A percentile compares a stretch with the other conserved stretches of the same genome.
phyloP scores from a whole-genome alignment of 1,140 invertebrate species.

The Zeugodacus cucurbitae region DNA sequence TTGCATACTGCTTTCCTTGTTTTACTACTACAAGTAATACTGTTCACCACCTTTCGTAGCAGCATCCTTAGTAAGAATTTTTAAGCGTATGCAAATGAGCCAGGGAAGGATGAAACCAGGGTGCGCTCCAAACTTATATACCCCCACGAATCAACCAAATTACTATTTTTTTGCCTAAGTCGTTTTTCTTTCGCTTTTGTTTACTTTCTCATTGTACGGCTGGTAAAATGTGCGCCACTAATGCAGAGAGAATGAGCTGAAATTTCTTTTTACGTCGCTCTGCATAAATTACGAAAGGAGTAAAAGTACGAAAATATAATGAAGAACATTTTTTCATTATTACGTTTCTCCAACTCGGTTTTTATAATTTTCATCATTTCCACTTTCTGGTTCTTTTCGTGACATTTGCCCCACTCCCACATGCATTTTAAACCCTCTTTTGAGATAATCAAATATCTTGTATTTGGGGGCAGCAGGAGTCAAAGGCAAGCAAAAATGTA shows the following conservation, averaged over 20 bases:
- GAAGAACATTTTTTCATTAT: slow-evolving; percentile 1
- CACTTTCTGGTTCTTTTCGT: not conserved
- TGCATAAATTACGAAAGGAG: slow-evolving; percentile 48
- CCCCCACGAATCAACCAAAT: not conserved
- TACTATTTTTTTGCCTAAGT: not conserved
- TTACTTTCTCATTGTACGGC: not conserved
- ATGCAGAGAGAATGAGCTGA: not conserved
- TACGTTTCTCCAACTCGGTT: not conserved
- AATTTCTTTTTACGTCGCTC: slow-evolving; percentile 4
- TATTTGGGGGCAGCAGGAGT: not conserved
- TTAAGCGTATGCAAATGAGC: slow-evolving; percentile 65
- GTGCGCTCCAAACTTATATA: slow-evolving; percentile 12
- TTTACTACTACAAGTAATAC: slow-evolving; percentile 47
- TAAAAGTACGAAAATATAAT: slow-evolving; percentile 36
- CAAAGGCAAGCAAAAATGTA: not conserved
- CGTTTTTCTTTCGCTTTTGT: not conserved
- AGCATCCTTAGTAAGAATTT: slow-evolving; percentile 53
- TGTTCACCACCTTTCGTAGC: slow-evolving; percentile 43
- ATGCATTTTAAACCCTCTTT: not conserved
- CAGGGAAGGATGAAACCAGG: not conserved
- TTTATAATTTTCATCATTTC: slow-evolving; percentile 25
- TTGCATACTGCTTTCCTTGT: slow-evolving; percentile 42
- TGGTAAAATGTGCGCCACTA: not conserved
- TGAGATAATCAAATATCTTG: not conserved
- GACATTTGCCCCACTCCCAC: not conserved